Conservation (phyloP, 2,888 invertebrate genomes). For the Agonum fuliginosum region DNA sequence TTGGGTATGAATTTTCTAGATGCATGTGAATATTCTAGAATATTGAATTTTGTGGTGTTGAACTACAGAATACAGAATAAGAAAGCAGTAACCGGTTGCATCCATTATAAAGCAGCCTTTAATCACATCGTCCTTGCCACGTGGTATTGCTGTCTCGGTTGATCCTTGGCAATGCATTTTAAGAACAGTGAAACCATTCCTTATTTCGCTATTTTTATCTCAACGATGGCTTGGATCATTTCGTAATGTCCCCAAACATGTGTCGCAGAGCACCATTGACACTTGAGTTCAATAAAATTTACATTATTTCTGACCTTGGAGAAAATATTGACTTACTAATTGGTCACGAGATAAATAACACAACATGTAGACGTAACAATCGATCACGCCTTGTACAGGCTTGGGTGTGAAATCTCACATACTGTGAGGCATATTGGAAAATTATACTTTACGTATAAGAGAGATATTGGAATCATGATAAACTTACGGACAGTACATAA, state of each 20-base stretch:
- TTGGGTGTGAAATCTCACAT: too few relatives aligned
- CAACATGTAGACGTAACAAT: too few relatives aligned
- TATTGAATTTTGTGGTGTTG: too few relatives aligned
- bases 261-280: background rate
- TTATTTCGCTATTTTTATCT: background rate
- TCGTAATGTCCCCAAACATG: conserved; percentile 4
- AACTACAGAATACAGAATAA: too few relatives aligned
- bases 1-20: too few relatives aligned
- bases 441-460: too few relatives aligned
- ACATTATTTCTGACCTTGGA: conserved; percentile 11
- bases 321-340: background rate
- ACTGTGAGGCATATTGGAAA: too few relatives aligned
- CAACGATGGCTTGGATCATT: background rate
- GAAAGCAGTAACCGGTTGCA: too few relatives aligned
- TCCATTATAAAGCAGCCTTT: background rate
- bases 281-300: conserved; percentile 33
- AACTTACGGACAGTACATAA: too few relatives aligned
- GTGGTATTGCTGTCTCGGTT: conserved; percentile 21
- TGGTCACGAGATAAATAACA: background rate
- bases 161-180: conserved; percentile 32
- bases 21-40: too few relatives aligned
- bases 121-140: conserved; percentile 20
- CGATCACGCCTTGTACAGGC: too few relatives aligned
- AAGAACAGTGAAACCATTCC: background rate
- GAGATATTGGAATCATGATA: too few relatives aligned